Percentiles rank a stretch among this genome's conserved stretches.
Evolutionary conservation across 1,140 invertebrate genomes (phyloP).

Genomic region (Stenopsyche tienmushanensis): DNA sequence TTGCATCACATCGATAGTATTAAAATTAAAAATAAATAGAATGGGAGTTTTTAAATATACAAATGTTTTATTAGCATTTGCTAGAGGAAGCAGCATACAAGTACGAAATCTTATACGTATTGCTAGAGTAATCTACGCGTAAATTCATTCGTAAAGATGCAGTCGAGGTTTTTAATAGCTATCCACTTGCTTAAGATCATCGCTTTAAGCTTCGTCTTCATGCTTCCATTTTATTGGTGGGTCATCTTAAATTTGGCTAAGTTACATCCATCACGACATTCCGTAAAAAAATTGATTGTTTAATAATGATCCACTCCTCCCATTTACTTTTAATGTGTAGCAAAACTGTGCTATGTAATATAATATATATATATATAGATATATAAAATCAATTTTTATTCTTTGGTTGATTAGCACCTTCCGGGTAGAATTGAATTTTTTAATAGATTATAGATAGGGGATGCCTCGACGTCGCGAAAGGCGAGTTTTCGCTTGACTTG

Average conservation of each 20-base stretch:
- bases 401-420: not conserved
- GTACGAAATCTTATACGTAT: not conserved
- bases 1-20: no score
- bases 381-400: not conserved
- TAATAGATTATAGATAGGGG: not conserved
- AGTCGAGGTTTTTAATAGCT: no score
- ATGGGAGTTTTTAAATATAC: no score
- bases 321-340: not conserved
- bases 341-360: not conserved
- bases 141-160: not conserved
- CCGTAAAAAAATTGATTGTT: not conserved
- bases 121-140: not conserved
- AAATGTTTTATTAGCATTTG: no score
- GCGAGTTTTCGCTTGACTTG: not conserved
- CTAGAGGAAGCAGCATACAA: no score
- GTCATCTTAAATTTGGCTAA: not conserved
- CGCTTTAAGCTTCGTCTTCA: not conserved
- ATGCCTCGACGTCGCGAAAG: not conserved
- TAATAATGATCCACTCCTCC: not conserved
- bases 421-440: not conserved
- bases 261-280: not conserved
- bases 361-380: not conserved
- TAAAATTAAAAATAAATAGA: no score
- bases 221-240: not conserved
- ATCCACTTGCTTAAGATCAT: not conserved